Evolutionary conservation across 2,113 vertebrate species (phyloP).

Genomic region (Cebidichthys violaceus): DNA sequence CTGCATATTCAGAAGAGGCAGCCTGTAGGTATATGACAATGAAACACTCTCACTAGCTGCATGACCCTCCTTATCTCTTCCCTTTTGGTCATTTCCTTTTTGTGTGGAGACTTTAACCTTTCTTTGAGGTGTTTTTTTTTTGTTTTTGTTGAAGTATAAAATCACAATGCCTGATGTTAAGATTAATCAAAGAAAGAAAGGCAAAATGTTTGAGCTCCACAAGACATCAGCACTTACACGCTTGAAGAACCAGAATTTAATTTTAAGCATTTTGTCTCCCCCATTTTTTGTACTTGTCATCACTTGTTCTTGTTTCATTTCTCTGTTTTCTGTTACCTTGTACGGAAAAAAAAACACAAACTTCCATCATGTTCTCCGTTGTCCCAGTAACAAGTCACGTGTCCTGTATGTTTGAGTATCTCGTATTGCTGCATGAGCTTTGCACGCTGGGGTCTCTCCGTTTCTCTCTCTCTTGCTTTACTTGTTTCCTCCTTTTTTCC

Average conservation of each 20-base stretch:
- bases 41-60: conserved; percentile 72
- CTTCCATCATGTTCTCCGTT: conserved; percentile 46
- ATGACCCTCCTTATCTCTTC: conserved; percentile 67
- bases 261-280: conserved; percentile 53
- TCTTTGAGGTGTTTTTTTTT: conserved; percentile 25
- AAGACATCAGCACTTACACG: conserved; percentile 39
- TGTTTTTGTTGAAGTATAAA: conserved; percentile 16
- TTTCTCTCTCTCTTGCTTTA: conserved; percentile 10
- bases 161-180: conserved; percentile 36
- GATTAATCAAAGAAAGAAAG: conserved; percentile 47
- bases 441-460: conserved; percentile 66
- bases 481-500: neutral
- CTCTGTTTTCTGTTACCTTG: conserved; percentile 41
- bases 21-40: conserved; percentile 75
- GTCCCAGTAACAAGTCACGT: conserved; percentile 42
- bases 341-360: conserved; percentile 31
- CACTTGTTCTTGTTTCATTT: conserved; percentile 38
- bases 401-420: conserved; percentile 52
- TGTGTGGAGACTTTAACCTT: conserved; percentile 50
- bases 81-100: conserved; percentile 39
- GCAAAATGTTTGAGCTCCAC: conserved; percentile 48
- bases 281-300: conserved; percentile 15
- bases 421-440: conserved; percentile 77
- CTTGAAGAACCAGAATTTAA: conserved; percentile 36
- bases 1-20: conserved; percentile 78